A percentile compares a stretch with the other conserved stretches of the same genome.
phyloP scores from a whole-genome alignment of 2,797 vertebrate genomes.

The Crenuchus spilurus region DNA sequence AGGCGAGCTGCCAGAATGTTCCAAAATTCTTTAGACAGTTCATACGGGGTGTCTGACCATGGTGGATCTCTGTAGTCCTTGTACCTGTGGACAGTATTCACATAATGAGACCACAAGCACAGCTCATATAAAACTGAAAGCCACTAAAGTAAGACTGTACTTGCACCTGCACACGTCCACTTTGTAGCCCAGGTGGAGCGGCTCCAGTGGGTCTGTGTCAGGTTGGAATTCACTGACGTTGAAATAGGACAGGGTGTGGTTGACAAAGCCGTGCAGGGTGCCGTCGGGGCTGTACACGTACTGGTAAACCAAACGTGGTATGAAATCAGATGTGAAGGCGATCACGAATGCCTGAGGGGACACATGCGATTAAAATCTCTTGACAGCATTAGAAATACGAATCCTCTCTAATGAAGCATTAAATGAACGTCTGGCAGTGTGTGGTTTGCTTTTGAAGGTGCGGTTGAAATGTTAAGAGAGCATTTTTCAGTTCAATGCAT shows the following conservation, averaged over 20 bases:
- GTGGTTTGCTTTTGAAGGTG: background rate
- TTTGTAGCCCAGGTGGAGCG: slow-evolving; percentile 82
- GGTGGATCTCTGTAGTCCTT: slow-evolving; percentile 96
- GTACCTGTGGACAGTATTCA: slow-evolving; percentile 64
- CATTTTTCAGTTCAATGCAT: background rate
- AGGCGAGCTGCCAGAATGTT: slow-evolving; percentile 90
- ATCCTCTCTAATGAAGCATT: background rate
- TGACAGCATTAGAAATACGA: background rate
- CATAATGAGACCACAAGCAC: background rate
- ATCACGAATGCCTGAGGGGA: slow-evolving; percentile 92
- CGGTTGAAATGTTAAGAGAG: background rate
- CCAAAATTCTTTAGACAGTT: slow-evolving; percentile 95
- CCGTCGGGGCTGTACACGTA: slow-evolving; percentile 93
- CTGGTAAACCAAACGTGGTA: slow-evolving; percentile 95
- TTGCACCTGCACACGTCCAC: slow-evolving; percentile 92
- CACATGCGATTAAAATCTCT: slow-evolving; percentile 54
- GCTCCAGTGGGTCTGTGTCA: slow-evolving; percentile 82
- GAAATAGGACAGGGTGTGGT: slow-evolving; percentile 94
- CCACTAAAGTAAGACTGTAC: too few relatives aligned
- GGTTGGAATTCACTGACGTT: slow-evolving; percentile 91
- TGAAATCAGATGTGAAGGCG: slow-evolving; percentile 97
- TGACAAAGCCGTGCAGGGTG: slow-evolving; percentile 93
- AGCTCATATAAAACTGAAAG: background rate
- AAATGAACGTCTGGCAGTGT: background rate
- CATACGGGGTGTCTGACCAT: slow-evolving; percentile 87